A percentile compares a stretch with the other conserved stretches of the same genome.
Evolutionary conservation across 2,797 vertebrate genomes (phyloP).

Genomic region (Novumbra hubbsi): DNA sequence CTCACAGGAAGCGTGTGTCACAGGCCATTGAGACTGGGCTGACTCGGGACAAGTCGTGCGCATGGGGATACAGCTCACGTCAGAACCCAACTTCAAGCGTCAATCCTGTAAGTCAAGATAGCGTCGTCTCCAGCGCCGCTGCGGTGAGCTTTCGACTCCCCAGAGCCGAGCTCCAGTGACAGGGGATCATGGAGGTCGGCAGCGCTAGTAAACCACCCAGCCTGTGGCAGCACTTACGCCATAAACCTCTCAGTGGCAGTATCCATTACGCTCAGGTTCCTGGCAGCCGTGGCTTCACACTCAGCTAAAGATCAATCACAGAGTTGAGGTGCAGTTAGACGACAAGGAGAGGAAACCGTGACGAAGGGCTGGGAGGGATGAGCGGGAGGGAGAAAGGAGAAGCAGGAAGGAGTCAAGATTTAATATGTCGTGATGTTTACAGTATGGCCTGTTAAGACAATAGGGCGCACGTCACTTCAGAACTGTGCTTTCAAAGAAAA

Average conservation of each 20-base stretch:
- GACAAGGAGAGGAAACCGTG: too few relatives aligned
- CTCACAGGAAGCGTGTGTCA: background rate
- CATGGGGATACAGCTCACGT: background rate
- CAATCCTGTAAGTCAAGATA: background rate
- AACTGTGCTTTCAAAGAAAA: background rate
- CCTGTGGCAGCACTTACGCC: conserved; percentile 61
- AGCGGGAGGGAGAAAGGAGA: too few relatives aligned
- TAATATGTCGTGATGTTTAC: background rate
- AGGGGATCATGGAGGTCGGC: conserved; percentile 38
- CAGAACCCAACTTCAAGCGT: background rate
- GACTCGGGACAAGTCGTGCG: background rate
- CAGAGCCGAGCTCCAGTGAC: conserved; percentile 34
- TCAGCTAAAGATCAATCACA: background rate
- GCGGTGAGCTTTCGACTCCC: background rate
- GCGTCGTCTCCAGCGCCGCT: background rate
- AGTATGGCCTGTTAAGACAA: background rate
- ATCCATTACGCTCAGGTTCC: background rate
- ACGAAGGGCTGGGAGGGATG: background rate
- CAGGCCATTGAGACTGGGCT: background rate
- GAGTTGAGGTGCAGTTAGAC: too few relatives aligned
- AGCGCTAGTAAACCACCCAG: conserved; percentile 55
- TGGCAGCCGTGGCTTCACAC: background rate
- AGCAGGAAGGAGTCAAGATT: too few relatives aligned
- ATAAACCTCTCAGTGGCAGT: background rate
- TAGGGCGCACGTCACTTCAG: background rate